These are phyloP conservation scores for Macroramphosus scolopax DNA, from an alignment of 2,797 vertebrate species.

Conservation along the genomic window DNA sequence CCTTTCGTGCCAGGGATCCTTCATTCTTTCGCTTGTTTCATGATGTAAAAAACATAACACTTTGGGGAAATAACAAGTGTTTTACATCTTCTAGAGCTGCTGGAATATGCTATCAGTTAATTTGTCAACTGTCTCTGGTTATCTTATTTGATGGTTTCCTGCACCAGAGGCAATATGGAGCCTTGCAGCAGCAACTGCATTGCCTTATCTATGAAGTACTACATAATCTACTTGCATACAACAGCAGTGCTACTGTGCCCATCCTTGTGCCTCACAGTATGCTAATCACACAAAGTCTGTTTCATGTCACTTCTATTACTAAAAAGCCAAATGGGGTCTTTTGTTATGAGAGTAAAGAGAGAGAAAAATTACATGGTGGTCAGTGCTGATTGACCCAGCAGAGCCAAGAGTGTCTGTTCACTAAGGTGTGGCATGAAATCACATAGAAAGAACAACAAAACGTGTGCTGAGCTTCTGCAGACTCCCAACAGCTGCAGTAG, in stretches of 20 bases:
- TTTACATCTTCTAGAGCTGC: constrained; percentile 55
- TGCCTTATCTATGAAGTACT: constrained; percentile 20
- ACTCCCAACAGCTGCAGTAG: constrained; percentile 60
- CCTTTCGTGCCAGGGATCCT: constrained; percentile 44
- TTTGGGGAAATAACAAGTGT: constrained; percentile 9
- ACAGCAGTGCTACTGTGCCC: too few species aligned
- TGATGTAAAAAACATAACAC: constrained; percentile 69
- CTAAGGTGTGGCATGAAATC: constrained; percentile 71
- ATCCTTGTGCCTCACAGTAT: constrained; percentile 42
- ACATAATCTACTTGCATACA: too few species aligned
- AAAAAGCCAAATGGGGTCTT: constrained; percentile 75
- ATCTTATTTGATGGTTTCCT: constrained; percentile 58
- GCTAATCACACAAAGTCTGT: constrained; percentile 72
- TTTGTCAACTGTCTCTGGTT: constrained; percentile 52
- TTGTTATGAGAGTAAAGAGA: constrained; percentile 49
- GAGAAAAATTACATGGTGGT: constrained; percentile 57
- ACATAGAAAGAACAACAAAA: constrained; percentile 55
- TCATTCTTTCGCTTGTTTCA: constrained; percentile 49
- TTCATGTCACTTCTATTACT: constrained; percentile 76
- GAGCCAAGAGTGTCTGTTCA: constrained; percentile 70
- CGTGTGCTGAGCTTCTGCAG: constrained; percentile 62
- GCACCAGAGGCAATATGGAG: constrained; percentile 25
- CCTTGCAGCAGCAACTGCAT: constrained; percentile 15
- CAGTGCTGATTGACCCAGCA: constrained; percentile 69
- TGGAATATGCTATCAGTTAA: constrained; percentile 30